These are phyloP conservation scores for Trichogramma dendrolimi DNA, from an alignment of 2,888 invertebrate genomes.

Conservation along the genomic window DNA sequence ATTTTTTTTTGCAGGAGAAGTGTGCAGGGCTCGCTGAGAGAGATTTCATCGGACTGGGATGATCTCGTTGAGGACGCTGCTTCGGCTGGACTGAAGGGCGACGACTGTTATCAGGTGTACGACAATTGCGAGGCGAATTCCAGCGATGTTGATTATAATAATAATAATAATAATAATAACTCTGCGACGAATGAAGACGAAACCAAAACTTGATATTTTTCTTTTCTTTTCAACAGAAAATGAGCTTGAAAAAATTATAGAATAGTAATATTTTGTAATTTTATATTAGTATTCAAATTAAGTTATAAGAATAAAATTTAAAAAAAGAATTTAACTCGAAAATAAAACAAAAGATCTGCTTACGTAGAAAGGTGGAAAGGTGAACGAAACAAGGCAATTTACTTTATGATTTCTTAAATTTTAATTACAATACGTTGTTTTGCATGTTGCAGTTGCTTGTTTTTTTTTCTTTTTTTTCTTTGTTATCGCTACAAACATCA, in stretches of 20 bases:
- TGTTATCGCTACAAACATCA: conserved; percentile 51
- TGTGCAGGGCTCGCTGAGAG: conserved; percentile 38
- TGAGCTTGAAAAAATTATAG: not conserved
- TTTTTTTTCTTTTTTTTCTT: conserved; percentile 38
- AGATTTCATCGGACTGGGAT: conserved; percentile 41
- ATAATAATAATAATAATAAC: not conserved
- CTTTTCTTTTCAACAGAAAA: too few species aligned
- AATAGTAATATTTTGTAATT: not conserved
- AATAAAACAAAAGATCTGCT: too few species aligned
- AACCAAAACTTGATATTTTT: not conserved
- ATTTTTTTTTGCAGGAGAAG: conserved; percentile 31
- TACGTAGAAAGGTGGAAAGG: too few species aligned
- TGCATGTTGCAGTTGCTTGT: conserved; percentile 34
- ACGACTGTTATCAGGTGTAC: conserved; percentile 46
- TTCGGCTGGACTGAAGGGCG: conserved; percentile 42
- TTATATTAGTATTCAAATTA: not conserved
- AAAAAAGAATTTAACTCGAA: too few species aligned
- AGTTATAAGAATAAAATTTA: not conserved
- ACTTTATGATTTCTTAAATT: conserved; percentile 47
- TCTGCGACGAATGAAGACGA: conserved; percentile 1
- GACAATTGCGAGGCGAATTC: conserved; percentile 36
- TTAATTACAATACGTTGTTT: conserved; percentile 50
- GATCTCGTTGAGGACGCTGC: conserved; percentile 46
- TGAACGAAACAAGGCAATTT: conserved; percentile 23
- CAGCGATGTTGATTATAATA: conserved; percentile 10